Evolutionary conservation across 1,140 invertebrate species (phyloP), one percentile per base, ranked within the genome.

Genomic region (Pogonomyrmex californicus): DNA sequence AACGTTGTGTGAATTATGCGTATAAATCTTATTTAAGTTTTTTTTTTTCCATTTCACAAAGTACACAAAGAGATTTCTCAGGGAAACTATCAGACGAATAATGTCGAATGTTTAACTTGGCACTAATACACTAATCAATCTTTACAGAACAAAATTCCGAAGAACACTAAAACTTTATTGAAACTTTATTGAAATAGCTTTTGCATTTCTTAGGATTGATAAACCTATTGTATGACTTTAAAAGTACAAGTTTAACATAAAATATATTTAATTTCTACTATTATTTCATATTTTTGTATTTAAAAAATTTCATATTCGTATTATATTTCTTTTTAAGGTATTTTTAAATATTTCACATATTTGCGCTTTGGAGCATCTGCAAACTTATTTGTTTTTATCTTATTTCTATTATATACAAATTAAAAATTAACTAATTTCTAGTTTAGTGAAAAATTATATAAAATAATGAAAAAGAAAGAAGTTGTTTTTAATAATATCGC

Each of bases 61-160:
- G 12, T 60, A 1, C 14, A 3, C 47, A 23, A 23, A 23, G 4
- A 44, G 30, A 83, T 54, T 41, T 14, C 6, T 70, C 14, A 41
- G 2, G 36, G 2, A 65, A 12, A 68, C 3, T 12, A 60, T 54
- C 10, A 30, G 5, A 14, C 49, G n/a, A 54, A 4, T n/a, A 65
- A 4, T n/a, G 17, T 0, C 4, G 23, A 54, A 38, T 38, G 30
- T 54, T 66, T 78, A 65, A 23, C 33, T 76, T 41, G 36, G 17
- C 33, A 78, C 12, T 47, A 44, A 0, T 81, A 81, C 23, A 7
- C 2, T 79, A 66, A 41, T 81, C 65, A 4, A 70, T 81, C 10
- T 51, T 70, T 41, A 30, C 36, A 4, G 9, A 33, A 38, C 2
- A 17, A 63, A 41, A 62, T 7, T 9, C 0, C 14, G 4, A n/a